Conservation (phyloP, 2,113 vertebrate genomes). For the Aix galericulata region DNA sequence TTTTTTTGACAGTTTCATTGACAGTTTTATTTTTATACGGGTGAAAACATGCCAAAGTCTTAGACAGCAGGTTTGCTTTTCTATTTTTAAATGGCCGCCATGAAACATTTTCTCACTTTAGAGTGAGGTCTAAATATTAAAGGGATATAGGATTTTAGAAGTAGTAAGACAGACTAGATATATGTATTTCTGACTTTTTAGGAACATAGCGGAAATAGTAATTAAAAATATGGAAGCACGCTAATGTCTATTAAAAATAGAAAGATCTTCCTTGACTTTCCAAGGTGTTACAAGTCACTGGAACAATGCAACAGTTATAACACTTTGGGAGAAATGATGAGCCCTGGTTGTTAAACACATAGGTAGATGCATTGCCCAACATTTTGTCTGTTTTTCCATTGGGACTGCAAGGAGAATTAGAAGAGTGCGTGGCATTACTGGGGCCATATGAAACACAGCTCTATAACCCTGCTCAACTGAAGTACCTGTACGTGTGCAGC, state of each 20-base stretch:
- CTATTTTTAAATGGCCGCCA: neutral
- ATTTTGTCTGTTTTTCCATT: neutral
- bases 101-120: neutral
- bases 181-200: neutral
- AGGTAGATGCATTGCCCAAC: neutral
- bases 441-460: neutral
- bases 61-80: neutral
- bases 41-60: fast-evolving
- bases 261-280: neutral
- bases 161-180: neutral
- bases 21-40: neutral
- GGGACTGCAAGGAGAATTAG: neutral
- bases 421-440: neutral
- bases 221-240: neutral
- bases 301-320: neutral
- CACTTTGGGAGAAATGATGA: neutral
- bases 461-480: neutral
- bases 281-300: too few species aligned
- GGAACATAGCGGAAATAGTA: neutral
- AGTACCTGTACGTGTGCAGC: neutral
- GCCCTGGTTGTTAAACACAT: neutral
- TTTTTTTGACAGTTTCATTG: neutral
- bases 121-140: neutral
- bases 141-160: neutral
- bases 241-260: neutral